A percentile compares a stretch with the other conserved stretches of the same genome.
Conservation (phyloP, 2,113 vertebrate species). For the Furnarius figulus region DNA sequence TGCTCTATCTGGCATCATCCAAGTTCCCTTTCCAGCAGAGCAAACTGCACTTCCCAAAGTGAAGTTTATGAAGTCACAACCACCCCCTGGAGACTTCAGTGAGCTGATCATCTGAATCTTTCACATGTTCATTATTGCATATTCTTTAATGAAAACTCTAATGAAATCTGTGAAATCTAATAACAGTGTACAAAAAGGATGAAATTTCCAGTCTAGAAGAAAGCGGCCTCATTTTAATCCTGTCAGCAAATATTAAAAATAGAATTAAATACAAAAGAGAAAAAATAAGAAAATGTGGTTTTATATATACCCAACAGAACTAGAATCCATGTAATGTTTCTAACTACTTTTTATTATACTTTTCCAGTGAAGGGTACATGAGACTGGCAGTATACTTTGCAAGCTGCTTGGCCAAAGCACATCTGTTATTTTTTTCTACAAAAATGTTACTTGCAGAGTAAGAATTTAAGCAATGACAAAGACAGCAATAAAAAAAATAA, state of each 20-base stretch:
- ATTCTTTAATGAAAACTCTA: conserved; percentile 11
- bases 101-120: not conserved
- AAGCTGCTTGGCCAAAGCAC: not conserved
- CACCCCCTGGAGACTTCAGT: not conserved
- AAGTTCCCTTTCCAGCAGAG: not conserved
- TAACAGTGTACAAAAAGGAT: not conserved
- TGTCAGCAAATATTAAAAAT: not conserved
- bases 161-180: conserved; percentile 12
- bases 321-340: not conserved
- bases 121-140: not conserved
- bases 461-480: not conserved
- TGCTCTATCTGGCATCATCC: not conserved
- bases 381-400: not conserved
- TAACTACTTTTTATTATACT: not conserved
- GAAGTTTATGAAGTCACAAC: not conserved
- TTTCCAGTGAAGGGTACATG: not conserved
- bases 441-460: not conserved
- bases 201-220: not conserved
- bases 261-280: not conserved
- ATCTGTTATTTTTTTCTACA: not conserved
- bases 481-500: not conserved
- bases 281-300: not conserved
- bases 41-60: not conserved
- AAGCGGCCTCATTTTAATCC: not conserved
- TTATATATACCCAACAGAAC: not conserved